Percentiles rank a stretch among this genome's conserved stretches.
phyloP scores from a whole-genome alignment of 2,888 invertebrate species.

The Spodoptera exigua region DNA sequence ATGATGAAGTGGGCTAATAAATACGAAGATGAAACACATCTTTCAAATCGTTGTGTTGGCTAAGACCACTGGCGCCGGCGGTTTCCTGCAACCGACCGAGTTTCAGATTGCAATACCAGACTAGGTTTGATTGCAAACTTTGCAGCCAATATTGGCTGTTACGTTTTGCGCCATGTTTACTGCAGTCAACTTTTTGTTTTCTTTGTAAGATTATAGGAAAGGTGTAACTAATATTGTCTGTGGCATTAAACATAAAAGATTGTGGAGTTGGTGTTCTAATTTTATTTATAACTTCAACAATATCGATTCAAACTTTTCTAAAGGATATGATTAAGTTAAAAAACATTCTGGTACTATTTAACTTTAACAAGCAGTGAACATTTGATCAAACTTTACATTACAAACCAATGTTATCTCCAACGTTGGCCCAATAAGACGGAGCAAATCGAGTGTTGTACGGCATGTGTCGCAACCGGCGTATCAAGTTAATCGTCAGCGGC shows the following conservation, averaged over 20 bases:
- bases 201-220: too few species aligned
- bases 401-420: neutral
- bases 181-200: too few species aligned
- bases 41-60: constrained; percentile 41
- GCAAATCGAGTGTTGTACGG: constrained; percentile 49
- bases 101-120: constrained; percentile 55
- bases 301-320: neutral
- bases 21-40: constrained; percentile 46
- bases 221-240: too few species aligned
- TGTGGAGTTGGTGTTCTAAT: too few species aligned
- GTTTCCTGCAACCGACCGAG: constrained; percentile 58
- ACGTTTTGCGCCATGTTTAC: too few species aligned
- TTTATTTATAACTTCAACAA: too few species aligned
- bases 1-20: constrained; percentile 34
- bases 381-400: constrained; percentile 6
- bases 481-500: constrained; percentile 52
- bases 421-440: constrained; percentile 34
- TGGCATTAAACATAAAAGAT: too few species aligned
- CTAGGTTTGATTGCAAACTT: constrained; percentile 29
- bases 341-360: too few species aligned
- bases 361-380: neutral
- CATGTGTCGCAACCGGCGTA: constrained; percentile 56
- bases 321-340: too few species aligned
- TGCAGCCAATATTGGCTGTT: constrained; percentile 32
- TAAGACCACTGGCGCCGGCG: constrained; percentile 60